Percentiles rank a stretch among this genome's conserved stretches.
These are phyloP conservation scores for Megalopta genalis DNA, from an alignment of 1,140 invertebrate genomes.

Conservation along the genomic window DNA sequence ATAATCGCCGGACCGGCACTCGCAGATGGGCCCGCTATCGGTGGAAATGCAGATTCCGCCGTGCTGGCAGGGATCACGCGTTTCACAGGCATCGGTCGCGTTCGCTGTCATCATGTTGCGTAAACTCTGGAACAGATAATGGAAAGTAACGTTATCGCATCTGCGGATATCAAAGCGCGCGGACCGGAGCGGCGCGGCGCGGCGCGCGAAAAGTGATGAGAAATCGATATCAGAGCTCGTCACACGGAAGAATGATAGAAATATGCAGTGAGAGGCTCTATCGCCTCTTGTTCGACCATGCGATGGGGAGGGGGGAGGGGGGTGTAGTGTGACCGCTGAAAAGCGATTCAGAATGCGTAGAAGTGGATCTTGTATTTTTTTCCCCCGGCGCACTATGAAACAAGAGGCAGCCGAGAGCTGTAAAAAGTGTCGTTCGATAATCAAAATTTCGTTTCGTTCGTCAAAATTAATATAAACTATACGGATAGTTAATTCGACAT, in stretches of 20 bases:
- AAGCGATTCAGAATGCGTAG: too few species aligned
- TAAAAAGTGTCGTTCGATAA: too few species aligned
- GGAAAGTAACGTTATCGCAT: conserved; percentile 57
- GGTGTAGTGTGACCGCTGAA: too few species aligned
- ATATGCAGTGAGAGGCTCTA: neutral
- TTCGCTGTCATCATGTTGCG: conserved; percentile 78
- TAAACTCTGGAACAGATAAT: conserved; percentile 82
- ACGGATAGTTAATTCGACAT: too few species aligned
- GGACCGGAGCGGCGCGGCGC: neutral
- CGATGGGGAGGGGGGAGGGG: neutral
- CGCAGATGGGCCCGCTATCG: conserved; percentile 94
- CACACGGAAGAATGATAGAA: neutral
- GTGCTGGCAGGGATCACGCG: conserved; percentile 94
- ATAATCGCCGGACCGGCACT: conserved; percentile 94
- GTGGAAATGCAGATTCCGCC: conserved; percentile 96
- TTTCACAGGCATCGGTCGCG: conserved; percentile 89
- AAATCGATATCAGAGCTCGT: conserved; percentile 13
- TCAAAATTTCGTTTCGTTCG: too few species aligned
- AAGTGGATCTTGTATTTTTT: too few species aligned
- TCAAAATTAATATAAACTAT: too few species aligned
- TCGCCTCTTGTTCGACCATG: neutral
- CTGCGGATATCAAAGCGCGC: conserved; percentile 15
- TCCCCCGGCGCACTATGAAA: too few species aligned
- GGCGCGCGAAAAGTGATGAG: neutral
- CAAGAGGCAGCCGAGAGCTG: too few species aligned